These are phyloP conservation scores for Brachymystax lenok DNA, from an alignment of 2,797 vertebrate genomes.

Conservation along the genomic window DNA sequence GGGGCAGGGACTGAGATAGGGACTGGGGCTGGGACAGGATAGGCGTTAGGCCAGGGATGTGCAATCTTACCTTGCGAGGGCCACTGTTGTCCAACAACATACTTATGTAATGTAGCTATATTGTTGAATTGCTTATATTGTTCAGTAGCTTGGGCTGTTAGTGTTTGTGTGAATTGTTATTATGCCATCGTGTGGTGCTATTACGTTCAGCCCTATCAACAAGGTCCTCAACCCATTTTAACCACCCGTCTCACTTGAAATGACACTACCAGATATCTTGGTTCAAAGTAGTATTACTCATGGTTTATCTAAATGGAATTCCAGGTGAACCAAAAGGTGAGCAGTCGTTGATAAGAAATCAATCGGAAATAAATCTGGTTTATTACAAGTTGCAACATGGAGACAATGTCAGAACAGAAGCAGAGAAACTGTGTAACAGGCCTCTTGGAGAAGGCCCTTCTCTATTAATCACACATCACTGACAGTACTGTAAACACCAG, in stretches of 20 bases:
- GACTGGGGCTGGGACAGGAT: background rate
- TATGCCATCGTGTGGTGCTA: conserved; percentile 52
- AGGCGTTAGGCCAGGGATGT: background rate
- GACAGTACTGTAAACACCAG: no score
- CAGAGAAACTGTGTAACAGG: no score
- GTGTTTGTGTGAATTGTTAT: background rate
- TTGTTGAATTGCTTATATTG: background rate
- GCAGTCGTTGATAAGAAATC: no score
- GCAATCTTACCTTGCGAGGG: background rate
- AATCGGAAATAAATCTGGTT: no score
- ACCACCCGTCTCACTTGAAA: background rate
- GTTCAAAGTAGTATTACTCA: background rate
- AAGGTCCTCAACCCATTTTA: background rate
- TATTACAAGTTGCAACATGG: no score
- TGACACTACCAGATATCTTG: background rate
- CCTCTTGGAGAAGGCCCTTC: no score
- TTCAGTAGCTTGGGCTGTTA: background rate
- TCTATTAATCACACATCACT: no score
- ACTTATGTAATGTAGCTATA: background rate
- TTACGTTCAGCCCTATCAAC: background rate
- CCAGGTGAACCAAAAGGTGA: no score
- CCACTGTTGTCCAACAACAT: background rate
- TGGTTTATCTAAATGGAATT: no score
- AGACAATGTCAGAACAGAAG: no score
- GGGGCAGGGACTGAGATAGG: background rate